phyloP scores from a whole-genome alignment of 92 coral and sea anemone genomes.

The Virgularia gustaviana region DNA sequence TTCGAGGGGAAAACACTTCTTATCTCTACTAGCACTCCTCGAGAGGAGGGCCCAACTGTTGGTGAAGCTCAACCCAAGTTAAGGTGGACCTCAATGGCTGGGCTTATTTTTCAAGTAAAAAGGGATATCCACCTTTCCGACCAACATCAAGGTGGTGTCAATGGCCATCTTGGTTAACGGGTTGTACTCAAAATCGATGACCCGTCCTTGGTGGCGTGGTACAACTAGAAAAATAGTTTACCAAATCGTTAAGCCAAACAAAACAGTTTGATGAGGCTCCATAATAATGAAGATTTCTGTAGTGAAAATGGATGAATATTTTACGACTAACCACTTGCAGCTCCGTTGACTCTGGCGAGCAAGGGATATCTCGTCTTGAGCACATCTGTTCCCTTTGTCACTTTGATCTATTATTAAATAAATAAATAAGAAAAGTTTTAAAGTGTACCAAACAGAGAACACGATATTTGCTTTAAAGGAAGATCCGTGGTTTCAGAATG shows the following conservation, averaged over 20 bases:
- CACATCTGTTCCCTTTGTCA: constrained; percentile 43
- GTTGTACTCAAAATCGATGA: constrained; percentile 74
- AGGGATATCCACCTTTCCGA: constrained; percentile 71
- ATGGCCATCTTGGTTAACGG: constrained; percentile 52
- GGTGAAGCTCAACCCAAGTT: no score
- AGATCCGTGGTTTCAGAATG: background rate
- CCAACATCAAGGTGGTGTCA: constrained; percentile 70
- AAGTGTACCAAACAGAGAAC: background rate
- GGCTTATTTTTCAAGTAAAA: background rate
- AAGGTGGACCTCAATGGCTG: no score
- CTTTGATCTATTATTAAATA: constrained; percentile 51
- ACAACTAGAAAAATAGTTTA: constrained; percentile 60
- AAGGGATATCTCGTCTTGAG: constrained; percentile 67
- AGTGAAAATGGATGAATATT: background rate
- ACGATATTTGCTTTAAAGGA: no score
- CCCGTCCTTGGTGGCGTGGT: constrained; percentile 71
- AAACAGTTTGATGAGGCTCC: background rate
- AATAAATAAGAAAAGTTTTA: background rate
- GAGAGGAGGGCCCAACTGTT: no score
- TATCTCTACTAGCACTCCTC: no score
- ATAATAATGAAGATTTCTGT: no score
- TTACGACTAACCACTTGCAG: constrained; percentile 65
- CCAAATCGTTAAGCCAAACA: background rate
- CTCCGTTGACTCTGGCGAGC: constrained; percentile 81
- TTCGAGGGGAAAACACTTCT: background rate